Conservation (phyloP, 2,888 invertebrate species). For the Achlya flavicornis region DNA sequence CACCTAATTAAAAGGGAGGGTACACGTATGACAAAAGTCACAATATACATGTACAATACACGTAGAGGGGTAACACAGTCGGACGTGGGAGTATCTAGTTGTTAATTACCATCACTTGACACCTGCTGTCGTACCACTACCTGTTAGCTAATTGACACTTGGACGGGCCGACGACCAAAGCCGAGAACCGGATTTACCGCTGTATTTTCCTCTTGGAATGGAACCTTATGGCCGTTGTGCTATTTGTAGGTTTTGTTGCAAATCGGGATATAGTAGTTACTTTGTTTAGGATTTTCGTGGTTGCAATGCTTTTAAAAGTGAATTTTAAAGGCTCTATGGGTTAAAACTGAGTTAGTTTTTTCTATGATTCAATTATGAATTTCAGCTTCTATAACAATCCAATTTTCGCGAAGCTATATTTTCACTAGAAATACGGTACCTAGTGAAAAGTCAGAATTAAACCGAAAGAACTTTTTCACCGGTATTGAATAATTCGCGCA, state of each 20-base stretch:
- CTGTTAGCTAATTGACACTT: constrained; percentile 76
- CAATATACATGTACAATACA: constrained; percentile 9
- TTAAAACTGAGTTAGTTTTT: too few relatives aligned
- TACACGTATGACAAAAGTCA: not conserved
- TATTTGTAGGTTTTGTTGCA: constrained; percentile 20
- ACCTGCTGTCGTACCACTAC: constrained; percentile 63
- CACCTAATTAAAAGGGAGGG: not conserved
- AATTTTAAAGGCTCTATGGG: not conserved
- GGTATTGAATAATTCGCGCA: constrained; percentile 64
- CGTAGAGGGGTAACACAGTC: constrained; percentile 15
- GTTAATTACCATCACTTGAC: constrained; percentile 78
- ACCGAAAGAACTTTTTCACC: constrained; percentile 57
- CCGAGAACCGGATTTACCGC: constrained; percentile 59
- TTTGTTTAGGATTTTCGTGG: constrained; percentile 10
- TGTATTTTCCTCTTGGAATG: constrained; percentile 44
- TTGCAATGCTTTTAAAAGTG: constrained; percentile 8
- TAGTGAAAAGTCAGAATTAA: constrained; percentile 36
- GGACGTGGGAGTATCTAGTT: constrained; percentile 42
- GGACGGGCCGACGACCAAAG: constrained; percentile 64
- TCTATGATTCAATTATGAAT: not conserved
- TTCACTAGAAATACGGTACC: constrained; percentile 45
- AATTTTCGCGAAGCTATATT: not conserved
- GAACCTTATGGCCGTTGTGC: constrained; percentile 29
- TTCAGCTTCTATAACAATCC: not conserved
- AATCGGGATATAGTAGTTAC: not conserved